Base-by-base conservation (phyloP, 2,888 invertebrate genomes). In the Noctua fimbriata region DNA sequence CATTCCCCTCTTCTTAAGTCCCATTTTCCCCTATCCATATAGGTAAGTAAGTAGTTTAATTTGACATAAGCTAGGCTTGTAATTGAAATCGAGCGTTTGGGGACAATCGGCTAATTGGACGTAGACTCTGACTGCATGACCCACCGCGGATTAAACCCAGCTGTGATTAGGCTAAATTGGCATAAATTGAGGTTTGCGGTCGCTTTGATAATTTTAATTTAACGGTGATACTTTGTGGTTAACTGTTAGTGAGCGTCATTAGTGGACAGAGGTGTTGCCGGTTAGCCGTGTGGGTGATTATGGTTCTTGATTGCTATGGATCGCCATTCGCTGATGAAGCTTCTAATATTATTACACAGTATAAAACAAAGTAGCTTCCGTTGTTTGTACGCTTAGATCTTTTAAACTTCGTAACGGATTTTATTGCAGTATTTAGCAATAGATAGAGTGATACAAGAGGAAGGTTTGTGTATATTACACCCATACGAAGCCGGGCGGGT, bases 21-120 rank as follows among this genome's bases (percentile, higher is more conserved):
- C 74, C n/a, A 49, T 36, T 77, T 5, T 73, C 41, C 71, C 47
- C 75, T 9, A 67, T 28, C 47, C 63, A 73, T 77, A 76, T 12
- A 55, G 18, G 65, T 76, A 60, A 70, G 55, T 79, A 84, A 70
- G 55, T 79, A 84, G 77, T 81, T 82, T 88, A 87, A 84, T 86
- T 81, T 81, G 87, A 85, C 75, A 83, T 88, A 88, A 90, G 86
- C 86, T 81, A 49, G 44, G 79, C 18, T 76, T 84, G 81, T 89
- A 90, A 91, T 89, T 88, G 89, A 88, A 91, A 90, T 88, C 63
- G 82, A 82, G 70, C 84, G 85, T 86, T 87, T 69, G 84, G 83
- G 87, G 88, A 88, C 87, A 88, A 86, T 88, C 83, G 85, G 79
- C 82, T 89, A 89, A 87, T 87, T 88, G 83, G 83, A 84, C 81